Evolutionary conservation across 2,888 invertebrate species (phyloP).

Genomic region (Dascillus cervinus): DNA sequence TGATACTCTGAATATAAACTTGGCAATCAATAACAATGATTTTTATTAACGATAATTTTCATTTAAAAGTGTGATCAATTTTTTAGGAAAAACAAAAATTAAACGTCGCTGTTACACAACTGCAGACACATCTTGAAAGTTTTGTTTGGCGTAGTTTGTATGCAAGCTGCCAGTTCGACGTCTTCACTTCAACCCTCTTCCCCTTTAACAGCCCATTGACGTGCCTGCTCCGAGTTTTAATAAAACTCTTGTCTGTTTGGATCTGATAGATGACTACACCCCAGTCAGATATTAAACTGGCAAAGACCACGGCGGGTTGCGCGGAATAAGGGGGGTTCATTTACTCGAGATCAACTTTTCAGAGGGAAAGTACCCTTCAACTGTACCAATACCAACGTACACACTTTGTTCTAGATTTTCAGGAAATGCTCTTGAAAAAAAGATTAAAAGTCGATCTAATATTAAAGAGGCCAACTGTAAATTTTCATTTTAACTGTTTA

Average conservation of each 20-base stretch:
- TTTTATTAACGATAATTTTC: no score
- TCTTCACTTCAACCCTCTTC: slow-evolving; percentile 14
- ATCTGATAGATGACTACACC: slow-evolving; percentile 50
- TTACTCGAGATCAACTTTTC: slow-evolving; percentile 33
- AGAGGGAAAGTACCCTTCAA: slow-evolving; percentile 28
- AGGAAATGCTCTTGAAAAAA: slow-evolving; percentile 6
- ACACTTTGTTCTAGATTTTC: slow-evolving; percentile 9
- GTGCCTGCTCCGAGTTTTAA: slow-evolving; percentile 46
- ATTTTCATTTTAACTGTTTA: no score
- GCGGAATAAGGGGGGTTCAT: slow-evolving; percentile 20
- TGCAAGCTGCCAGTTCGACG: slow-evolving; percentile 12
- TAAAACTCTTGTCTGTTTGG: slow-evolving; percentile 51
- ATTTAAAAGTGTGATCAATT: no score
- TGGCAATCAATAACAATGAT: no score
- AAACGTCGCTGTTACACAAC: no score
- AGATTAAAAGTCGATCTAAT: no score
- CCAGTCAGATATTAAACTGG: slow-evolving; percentile 46
- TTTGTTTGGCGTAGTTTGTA: slow-evolving; percentile 9
- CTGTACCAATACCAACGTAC: slow-evolving; percentile 14
- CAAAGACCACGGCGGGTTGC: slow-evolving; percentile 16
- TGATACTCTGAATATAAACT: slow-evolving; percentile 2
- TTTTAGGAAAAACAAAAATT: no score
- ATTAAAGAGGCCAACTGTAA: no score
- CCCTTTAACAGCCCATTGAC: slow-evolving; percentile 37
- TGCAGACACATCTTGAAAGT: slow-evolving; percentile 1